Base-by-base conservation (phyloP, 2,113 vertebrate species). In the Labeo rohita region DNA sequence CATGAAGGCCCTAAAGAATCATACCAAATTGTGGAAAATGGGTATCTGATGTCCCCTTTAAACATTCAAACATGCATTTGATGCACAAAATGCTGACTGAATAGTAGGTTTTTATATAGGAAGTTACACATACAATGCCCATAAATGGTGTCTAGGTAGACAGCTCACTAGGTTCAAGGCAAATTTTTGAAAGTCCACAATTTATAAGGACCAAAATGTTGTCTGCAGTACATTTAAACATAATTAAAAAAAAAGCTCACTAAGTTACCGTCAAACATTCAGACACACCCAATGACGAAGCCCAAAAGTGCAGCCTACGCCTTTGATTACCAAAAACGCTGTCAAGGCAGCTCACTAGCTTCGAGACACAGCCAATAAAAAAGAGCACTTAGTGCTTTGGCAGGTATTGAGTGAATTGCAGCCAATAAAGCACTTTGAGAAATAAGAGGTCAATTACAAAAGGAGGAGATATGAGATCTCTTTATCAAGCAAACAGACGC, bases 391-490 rank as follows among this genome's bases (percentile, higher is more conserved):
- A 93, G 93, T 90, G 91, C 34, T 75, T 85, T 91, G 88, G 85
- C 88, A 90, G 89, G 85, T 80, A 85, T 50, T 75, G 63, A 52
- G 86, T 74, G 85, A 81, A 86, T 50, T 81, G 85, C 91, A 94
- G 94, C 93, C 94, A 95, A 93, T 91, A 93, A 92, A 88, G 91
- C 92, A 93, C 93, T 95, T 95, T 94, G 92, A 94, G 92, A 92
- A 95, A 95, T 94, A 92, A 95, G 91, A 87, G 93, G 93, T 95
- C 94, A 93, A 94, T 95, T 95, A 95, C 90, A 88, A 90, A 88
- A 90, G 92, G 90, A 85, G 88, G 86, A 91, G 89, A 92, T 92
- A 90, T 90, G 86, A 84, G 86, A 88, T 88, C 87, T 73, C 77
- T 88, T 90, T 84, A 90, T 91, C 88, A 90, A 86, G 86, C 87